Evolutionary conservation across 2,113 vertebrate genomes (phyloP), one percentile per base, ranked within the genome.

Genomic region (Megaleporinus macrocephalus): DNA sequence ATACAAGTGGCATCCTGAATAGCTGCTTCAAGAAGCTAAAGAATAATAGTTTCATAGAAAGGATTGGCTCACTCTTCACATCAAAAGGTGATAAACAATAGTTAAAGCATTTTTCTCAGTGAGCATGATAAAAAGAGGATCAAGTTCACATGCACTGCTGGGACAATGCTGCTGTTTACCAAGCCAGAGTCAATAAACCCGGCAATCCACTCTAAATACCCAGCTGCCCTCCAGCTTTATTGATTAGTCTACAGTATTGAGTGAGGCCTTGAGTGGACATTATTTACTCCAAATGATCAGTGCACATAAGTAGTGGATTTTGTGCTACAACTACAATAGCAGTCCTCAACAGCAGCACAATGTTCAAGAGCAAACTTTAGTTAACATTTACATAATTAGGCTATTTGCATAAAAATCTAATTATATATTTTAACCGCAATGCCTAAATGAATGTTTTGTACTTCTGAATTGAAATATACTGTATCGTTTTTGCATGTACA

Each of bases 211-310:
- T 81, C 27, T 20, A 47, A 80, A 57, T 26, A 20, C 44, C 49
- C 63, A 1, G 16, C 20, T n/a, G 1, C 30, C 33, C 33, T 22
- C 65, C 24, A 24, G 73, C 73, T 70, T 69, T 51, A 82, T 62
- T 61, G 80, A 82, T 49, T 51, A 55, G 36, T n/a, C 80, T 74
- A 30, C 51, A 76, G 53, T 47, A 82, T 57, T 13, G 47, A 82
- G 12, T 4, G 18, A 10, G 53, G 44, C 80, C 20, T 27, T 15
- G 33, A 82, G 73, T 61, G 53, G 16, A 59, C 73, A 61, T 70
- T 76, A 76, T 76, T 70, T 61, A 70, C 44, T 41, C 20, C 5
- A 62, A 33, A 69, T 69, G 26, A 74, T 41, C 79, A 27, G 15
- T 73, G 47, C 18, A 73, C 16, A 22, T 16, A 53, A 74, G 53